These are phyloP conservation scores for Cylas formicarius DNA, from an alignment of 1,140 invertebrate genomes.

Conservation along the genomic window DNA sequence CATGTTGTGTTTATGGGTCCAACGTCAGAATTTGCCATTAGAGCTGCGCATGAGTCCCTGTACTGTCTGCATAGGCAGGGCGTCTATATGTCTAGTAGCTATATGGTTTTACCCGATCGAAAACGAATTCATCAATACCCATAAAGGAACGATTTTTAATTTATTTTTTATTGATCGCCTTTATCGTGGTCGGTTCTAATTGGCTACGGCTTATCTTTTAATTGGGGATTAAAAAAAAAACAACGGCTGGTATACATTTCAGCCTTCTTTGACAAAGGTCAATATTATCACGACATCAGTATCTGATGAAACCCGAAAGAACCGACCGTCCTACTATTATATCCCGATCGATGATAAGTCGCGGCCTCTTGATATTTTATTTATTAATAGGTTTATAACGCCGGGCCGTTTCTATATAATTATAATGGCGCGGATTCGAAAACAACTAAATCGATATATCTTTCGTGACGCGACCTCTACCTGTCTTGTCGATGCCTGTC, in stretches of 20 bases:
- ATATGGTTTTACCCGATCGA: background rate
- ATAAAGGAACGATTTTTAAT: no score
- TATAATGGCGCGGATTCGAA: slow-evolving; percentile 8
- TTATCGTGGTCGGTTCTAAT: slow-evolving; percentile 13
- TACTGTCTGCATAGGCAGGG: background rate
- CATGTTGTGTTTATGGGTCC: background rate
- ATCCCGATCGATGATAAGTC: no score
- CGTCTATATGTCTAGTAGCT: background rate
- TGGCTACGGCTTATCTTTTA: slow-evolving; percentile 17
- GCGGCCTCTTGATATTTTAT: no score
- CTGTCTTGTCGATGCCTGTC: no score
- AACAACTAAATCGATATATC: slow-evolving; percentile 5
- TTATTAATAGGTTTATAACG: slow-evolving; percentile 12
- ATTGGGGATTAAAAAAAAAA: slow-evolving; percentile 18
- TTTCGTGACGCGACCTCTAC: no score
- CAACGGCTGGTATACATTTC: slow-evolving; percentile 19
- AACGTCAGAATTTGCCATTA: no score
- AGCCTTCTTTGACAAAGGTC: slow-evolving; percentile 21
- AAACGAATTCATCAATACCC: background rate
- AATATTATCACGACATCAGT: slow-evolving; percentile 19
- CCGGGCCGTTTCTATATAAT: slow-evolving; percentile 12
- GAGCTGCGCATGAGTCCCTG: no score
- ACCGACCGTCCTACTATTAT: slow-evolving; percentile 16
- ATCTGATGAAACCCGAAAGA: slow-evolving; percentile 9
- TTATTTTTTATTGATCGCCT: slow-evolving; percentile 12